A percentile compares a stretch with the other conserved stretches of the same genome.
phyloP scores from a whole-genome alignment of 2,113 vertebrate genomes.

The Ictalurus punctatus region DNA sequence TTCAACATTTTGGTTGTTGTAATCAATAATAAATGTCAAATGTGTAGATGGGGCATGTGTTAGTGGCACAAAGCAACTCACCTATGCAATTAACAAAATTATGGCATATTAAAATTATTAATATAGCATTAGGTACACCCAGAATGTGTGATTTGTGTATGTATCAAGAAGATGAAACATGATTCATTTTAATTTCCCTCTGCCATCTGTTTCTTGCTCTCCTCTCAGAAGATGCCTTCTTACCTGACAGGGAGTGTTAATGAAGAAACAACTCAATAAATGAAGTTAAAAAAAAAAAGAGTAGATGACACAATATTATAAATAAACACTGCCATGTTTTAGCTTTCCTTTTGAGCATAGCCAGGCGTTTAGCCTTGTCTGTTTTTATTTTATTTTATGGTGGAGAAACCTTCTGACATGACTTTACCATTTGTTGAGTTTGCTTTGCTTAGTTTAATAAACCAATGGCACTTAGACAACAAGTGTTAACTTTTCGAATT shows the following conservation, averaged over 20 bases:
- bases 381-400: conserved; percentile 11
- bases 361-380: not conserved
- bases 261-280: not conserved
- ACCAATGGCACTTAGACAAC: conserved; percentile 37
- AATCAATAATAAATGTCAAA: conserved; percentile 40
- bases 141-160: conserved; percentile 20
- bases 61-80: conserved; percentile 24
- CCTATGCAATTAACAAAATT: conserved; percentile 10
- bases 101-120: not conserved
- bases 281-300: not conserved
- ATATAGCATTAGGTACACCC: not conserved
- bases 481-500: conserved; percentile 24
- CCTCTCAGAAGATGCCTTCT: not conserved
- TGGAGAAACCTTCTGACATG: not conserved
- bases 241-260: conserved; percentile 14
- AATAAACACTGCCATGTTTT: not conserved
- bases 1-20: conserved; percentile 34
- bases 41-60: conserved; percentile 19
- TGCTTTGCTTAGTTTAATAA: not conserved
- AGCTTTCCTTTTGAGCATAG: not conserved
- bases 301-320: not conserved
- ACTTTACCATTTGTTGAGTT: not conserved
- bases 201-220: conserved; percentile 12
- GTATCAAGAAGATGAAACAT: conserved; percentile 5
- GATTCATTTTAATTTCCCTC: conserved; percentile 16